A percentile compares a stretch with the other conserved stretches of the same genome.
phyloP scores from a whole-genome alignment of 2,888 invertebrate species.

The Mythimna impura region DNA sequence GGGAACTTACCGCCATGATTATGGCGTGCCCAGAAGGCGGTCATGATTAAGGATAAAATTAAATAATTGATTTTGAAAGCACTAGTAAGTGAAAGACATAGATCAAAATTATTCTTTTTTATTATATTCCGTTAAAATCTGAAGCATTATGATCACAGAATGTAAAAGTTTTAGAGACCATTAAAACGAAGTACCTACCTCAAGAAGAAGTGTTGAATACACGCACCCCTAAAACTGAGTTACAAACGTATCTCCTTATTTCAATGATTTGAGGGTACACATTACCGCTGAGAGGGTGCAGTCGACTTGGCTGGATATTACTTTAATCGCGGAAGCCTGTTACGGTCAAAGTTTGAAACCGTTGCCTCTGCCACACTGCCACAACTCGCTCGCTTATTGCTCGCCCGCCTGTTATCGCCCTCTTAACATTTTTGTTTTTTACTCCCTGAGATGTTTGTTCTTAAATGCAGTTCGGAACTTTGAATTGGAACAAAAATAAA shows the following conservation, averaged over 20 bases:
- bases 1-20: too few relatives aligned
- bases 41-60: background rate
- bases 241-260: conserved; percentile 30
- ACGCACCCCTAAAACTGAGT: conserved; percentile 8
- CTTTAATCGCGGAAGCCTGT: conserved; percentile 83
- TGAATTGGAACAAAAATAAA: conserved; percentile 41
- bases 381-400: conserved; percentile 77
- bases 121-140: background rate
- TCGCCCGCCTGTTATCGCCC: conserved; percentile 70
- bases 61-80: background rate
- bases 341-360: conserved; percentile 79
- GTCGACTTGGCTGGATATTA: conserved; percentile 76
- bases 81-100: too few relatives aligned
- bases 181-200: conserved; percentile 2
- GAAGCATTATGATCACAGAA: background rate
- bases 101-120: background rate
- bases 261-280: conserved; percentile 69
- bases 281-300: conserved; percentile 68
- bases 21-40: too few relatives aligned
- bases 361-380: conserved; percentile 62
- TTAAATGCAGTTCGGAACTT: conserved; percentile 50
- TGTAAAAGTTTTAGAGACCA: background rate
- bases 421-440: conserved; percentile 64
- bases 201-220: background rate
- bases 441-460: conserved; percentile 44